Evolutionary conservation across 2,797 vertebrate genomes (phyloP), one percentile per base, ranked within the genome.

Genomic region (Selene dorsalis): DNA sequence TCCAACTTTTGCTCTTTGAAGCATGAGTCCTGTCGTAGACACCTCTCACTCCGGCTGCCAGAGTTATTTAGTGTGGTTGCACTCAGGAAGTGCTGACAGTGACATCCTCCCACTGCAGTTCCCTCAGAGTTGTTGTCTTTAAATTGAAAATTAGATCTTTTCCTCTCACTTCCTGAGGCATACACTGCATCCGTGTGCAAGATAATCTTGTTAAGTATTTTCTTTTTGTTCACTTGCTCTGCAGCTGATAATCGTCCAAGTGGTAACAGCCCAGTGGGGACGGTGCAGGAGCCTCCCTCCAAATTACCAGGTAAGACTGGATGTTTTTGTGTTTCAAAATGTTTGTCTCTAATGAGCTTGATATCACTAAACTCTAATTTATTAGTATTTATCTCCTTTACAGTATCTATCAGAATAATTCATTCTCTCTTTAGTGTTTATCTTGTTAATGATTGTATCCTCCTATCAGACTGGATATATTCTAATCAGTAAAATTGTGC

Each of bases 221-320:
- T 38, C 52, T 47, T 52, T 56, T 1, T 45, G 14, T 68, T 79
- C n/a, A 63, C 61, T 39, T 41, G 60, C 83, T 85, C 73, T 90
- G 6, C 84, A 99, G 98, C 98, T 69, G 98, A 99, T 30, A 92
- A 96, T 89, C 96, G 97, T 32, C 97, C 97, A 57, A 98, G 96
- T 18, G 97, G 96, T 39, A 95, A 95, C 58, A 97, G 80, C 69
- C 90, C 97, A 0, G 92, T 96, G 45, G 97, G 96, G 75, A 96
- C 96, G 0, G 96, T 94, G 11, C 95, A 96, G 79, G 97, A 99
- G 73, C 96, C 96, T 0, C 96, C 96, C 0, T 93, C 95, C 64
- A 98, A 95, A 84, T 82, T 94, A 77, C 95, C 96, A 83, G 96
- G 98, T 99, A 94, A 76, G 53, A 62, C 35, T 47, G 1, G 0